A percentile compares a stretch with the other conserved stretches of the same genome.
Conservation (phyloP, 2,113 vertebrate species). For the Pardalotus punctatus region DNA sequence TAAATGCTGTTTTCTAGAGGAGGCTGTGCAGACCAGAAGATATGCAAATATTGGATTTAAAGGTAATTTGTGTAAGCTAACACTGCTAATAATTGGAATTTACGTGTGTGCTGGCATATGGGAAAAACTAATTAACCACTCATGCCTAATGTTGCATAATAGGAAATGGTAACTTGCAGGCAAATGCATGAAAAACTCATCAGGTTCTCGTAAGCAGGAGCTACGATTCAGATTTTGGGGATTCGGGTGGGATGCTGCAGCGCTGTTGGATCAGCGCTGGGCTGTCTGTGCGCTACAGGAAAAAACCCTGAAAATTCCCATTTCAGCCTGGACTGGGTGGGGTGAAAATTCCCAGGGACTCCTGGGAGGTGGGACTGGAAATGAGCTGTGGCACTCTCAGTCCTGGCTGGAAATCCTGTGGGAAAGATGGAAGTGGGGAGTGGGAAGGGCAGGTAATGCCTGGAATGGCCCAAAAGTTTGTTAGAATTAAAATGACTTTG, state of each 20-base stretch:
- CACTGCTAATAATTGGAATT: constrained; percentile 2
- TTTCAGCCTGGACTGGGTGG: not conserved
- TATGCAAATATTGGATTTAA: constrained; percentile 23
- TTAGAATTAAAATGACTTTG: not conserved
- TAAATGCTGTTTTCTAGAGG: not conserved
- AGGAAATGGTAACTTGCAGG: not conserved
- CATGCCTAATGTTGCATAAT: not conserved
- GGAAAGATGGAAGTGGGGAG: not conserved
- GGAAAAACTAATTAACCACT: constrained; percentile 25
- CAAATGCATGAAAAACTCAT: not conserved
- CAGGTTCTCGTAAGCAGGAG: not conserved
- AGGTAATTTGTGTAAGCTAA: constrained; percentile 6
- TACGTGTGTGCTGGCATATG: not conserved
- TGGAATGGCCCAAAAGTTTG: not conserved
- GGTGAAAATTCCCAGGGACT: not conserved
- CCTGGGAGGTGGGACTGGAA: not conserved
- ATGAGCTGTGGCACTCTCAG: not conserved
- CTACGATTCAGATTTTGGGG: not conserved
- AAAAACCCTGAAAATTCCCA: not conserved
- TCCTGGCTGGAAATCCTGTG: not conserved
- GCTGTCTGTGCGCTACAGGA: not conserved
- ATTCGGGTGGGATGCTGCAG: not conserved
- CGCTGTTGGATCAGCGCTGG: not conserved
- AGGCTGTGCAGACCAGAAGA: not conserved
- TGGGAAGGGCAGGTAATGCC: not conserved